phyloP scores from a whole-genome alignment of 2,797 vertebrate species.

The Tapirus indicus region DNA sequence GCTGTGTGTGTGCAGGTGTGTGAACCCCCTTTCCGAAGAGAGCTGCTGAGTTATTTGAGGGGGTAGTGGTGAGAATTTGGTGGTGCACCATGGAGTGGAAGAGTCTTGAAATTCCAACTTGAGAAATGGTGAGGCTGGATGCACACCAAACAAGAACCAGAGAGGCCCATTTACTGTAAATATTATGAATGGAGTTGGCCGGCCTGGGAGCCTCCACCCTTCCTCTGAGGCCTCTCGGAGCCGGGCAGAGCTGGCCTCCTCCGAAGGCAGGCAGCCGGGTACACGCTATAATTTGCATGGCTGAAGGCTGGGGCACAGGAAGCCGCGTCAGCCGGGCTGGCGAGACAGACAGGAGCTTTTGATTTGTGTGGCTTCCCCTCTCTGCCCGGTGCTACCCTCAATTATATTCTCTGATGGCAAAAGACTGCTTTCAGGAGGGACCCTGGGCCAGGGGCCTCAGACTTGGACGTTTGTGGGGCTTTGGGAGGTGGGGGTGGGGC shows the following conservation, averaged over 20 bases:
- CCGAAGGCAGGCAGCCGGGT: slow-evolving; percentile 83
- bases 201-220: slow-evolving; percentile 88
- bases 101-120: slow-evolving; percentile 83
- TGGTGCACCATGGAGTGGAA: background rate
- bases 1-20: background rate
- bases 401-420: slow-evolving; percentile 72
- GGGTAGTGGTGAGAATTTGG: background rate
- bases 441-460: slow-evolving; percentile 18
- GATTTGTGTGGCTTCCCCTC: slow-evolving; percentile 80
- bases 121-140: slow-evolving; percentile 86
- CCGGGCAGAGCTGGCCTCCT: slow-evolving; percentile 87
- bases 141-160: slow-evolving; percentile 86
- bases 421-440: slow-evolving; percentile 16
- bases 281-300: slow-evolving; percentile 92
- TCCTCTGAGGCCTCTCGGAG: slow-evolving; percentile 89
- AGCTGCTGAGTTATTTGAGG: background rate
- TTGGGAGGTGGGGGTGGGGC: background rate
- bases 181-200: slow-evolving; percentile 92
- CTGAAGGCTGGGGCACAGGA: slow-evolving; percentile 88
- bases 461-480: background rate
- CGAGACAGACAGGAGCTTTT: slow-evolving; percentile 88
- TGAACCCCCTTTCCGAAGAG: background rate
- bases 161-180: slow-evolving; percentile 90
- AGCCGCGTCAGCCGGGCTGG: slow-evolving; percentile 88
- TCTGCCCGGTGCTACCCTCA: slow-evolving; percentile 29